Evolutionary conservation across 2,888 invertebrate species (phyloP).

Genomic region (Ophioninae sp.): DNA sequence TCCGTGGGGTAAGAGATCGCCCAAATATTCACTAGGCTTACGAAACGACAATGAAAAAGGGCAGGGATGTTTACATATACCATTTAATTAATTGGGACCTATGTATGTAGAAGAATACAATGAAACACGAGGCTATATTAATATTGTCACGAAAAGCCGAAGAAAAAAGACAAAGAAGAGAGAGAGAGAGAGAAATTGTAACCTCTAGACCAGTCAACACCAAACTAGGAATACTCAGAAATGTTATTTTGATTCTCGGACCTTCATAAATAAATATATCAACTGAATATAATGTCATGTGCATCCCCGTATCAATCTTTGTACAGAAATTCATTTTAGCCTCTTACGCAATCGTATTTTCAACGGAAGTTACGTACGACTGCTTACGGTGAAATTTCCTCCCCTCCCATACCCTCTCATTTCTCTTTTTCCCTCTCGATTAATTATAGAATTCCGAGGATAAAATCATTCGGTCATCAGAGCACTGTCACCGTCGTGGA

Average conservation of each 20-base stretch:
- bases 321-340: slow-evolving; percentile 1
- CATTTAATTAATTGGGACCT: slow-evolving; percentile 25
- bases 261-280: too few species aligned
- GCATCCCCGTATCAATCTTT: too few species aligned
- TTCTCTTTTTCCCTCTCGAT: not conserved
- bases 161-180: not conserved
- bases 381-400: not conserved
- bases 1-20: too few species aligned
- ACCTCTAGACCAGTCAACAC: slow-evolving; percentile 10
- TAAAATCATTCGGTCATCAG: slow-evolving; percentile 6
- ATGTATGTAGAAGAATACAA: slow-evolving; percentile 3
- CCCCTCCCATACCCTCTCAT: not conserved
- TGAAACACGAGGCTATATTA: not conserved
- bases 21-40: too few species aligned
- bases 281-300: too few species aligned
- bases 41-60: not conserved
- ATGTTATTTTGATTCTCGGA: not conserved
- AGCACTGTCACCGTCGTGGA: not conserved
- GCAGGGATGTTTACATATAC: slow-evolving; percentile 15
- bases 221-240: slow-evolving; percentile 12
- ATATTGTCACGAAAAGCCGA: not conserved
- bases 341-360: slow-evolving; percentile 17
- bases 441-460: slow-evolving; percentile 13
- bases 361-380: not conserved
- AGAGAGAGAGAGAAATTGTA: not conserved